Base-by-base conservation (phyloP, 92 coral and sea anemone genomes). In the Montipora capitata region DNA sequence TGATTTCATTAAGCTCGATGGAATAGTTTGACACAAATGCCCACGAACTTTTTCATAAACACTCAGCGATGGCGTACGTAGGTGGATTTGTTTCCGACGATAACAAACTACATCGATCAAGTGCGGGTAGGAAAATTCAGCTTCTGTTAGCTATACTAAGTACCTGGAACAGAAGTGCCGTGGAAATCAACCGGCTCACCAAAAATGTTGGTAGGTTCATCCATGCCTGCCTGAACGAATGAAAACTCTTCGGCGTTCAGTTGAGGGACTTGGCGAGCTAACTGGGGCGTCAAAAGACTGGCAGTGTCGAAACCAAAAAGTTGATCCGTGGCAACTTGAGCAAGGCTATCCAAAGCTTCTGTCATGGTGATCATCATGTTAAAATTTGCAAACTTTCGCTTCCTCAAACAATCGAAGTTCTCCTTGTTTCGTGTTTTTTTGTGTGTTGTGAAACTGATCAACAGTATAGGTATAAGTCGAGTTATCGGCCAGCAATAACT, bases 401-500 rank as follows among this genome's bases (percentile, higher is more conserved):
- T 59, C 82, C 66, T 70, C 86, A 78, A 88, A 74, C 87, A 68
- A 85, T 45, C 38, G 51, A 88, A 78, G 70, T 43, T 66, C 65
- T 62, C 76, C 76, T 70, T 18, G 80, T 66, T 74, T 40, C 35
- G 35, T 17, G 67, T 68, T 42, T 75, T 82, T 85, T 91, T 91
- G 68, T 84, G 85, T 84, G 85, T 74, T 77, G 87, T 92, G 80
- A 93, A 96, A 97, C 99, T 98, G 99, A 96, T 98, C 99, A 96
- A 98, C 99, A 98, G 99, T 96, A 91, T 93, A 87, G 92, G 90
- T 87, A 81, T 81, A 57, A 68, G 96, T 94, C 98, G 98, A 88
- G 99, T 98, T 98, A 98, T 98, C 87, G 99, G 84, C 99, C 99
- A 91, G 99, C 99, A 96, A 97, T 88, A 97, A 96, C 99, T 72